Conservation (phyloP, 1,140 invertebrate genomes). For the Hyles vespertilio region DNA sequence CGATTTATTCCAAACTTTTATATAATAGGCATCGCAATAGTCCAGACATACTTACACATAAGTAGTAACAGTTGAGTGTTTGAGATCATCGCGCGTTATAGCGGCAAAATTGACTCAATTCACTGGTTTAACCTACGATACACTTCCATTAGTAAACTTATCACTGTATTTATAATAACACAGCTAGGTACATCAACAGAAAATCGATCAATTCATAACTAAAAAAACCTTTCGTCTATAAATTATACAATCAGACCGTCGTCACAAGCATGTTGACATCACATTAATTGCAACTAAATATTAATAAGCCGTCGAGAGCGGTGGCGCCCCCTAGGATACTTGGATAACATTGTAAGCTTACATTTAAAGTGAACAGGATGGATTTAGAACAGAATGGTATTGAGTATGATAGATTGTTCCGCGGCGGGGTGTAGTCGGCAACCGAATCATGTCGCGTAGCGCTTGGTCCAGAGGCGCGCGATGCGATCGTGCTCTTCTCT, state of each 20-base stretch:
- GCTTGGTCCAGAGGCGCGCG: conserved; percentile 98
- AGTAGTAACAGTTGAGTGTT: conserved; percentile 47
- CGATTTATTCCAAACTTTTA: conserved; percentile 29
- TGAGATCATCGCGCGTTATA: conserved; percentile 66
- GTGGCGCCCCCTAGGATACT: neutral
- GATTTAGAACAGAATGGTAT: conserved; percentile 61
- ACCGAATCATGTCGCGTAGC: conserved; percentile 93
- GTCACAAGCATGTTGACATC: conserved; percentile 43
- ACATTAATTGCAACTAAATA: conserved; percentile 65
- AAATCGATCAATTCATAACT: conserved; percentile 39
- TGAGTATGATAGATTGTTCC: conserved; percentile 57
- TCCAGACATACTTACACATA: conserved; percentile 35
- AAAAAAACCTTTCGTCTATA: conserved; percentile 36
- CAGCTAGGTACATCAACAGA: conserved; percentile 39
- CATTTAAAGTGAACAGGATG: conserved; percentile 57
- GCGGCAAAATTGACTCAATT: conserved; percentile 62
- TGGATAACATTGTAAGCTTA: conserved; percentile 52
- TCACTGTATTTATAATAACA: conserved; percentile 39
- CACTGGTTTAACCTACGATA: conserved; percentile 46
- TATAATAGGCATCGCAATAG: conserved; percentile 19
- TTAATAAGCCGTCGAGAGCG: conserved; percentile 37
- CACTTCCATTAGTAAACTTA: conserved; percentile 36
- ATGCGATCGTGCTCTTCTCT: conserved; percentile 98
- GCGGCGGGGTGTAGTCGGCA: conserved; percentile 19
- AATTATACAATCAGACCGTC: conserved; percentile 45